Conservation (phyloP, 2,888 invertebrate genomes). For the Drosophila stalkeri region DNA sequence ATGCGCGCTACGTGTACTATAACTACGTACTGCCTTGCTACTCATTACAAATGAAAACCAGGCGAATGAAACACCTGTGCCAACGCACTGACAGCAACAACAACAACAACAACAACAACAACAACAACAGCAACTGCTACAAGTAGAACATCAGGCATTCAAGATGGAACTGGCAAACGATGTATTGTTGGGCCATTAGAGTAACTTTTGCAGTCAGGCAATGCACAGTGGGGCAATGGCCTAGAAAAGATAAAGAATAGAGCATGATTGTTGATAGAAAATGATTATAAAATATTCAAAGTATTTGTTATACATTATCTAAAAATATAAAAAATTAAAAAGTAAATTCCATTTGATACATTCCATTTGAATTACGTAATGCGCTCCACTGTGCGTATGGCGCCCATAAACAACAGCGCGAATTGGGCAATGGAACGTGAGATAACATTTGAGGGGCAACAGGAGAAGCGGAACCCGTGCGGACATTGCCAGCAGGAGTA, state of each 20-base stretch:
- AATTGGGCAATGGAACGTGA: constrained; percentile 60
- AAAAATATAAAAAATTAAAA: background rate
- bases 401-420: constrained; percentile 42
- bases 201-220: constrained; percentile 48
- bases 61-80: constrained; percentile 65
- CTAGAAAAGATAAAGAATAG: background rate
- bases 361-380: background rate
- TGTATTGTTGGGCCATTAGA: constrained; percentile 63
- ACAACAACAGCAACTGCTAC: background rate
- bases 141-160: constrained; percentile 18
- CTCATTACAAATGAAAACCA: constrained; percentile 53
- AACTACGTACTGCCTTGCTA: constrained; percentile 18
- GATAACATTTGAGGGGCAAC: constrained; percentile 10
- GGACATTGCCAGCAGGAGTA: constrained; percentile 5
- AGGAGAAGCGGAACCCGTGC: constrained; percentile 9
- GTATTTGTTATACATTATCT: background rate
- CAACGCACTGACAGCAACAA: constrained; percentile 62
- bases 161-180: constrained; percentile 46
- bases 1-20: constrained; percentile 45
- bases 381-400: constrained; percentile 17
- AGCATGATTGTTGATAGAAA: too few species aligned
- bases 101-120: constrained; percentile 23
- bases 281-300: background rate
- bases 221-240: constrained; percentile 21
- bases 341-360: background rate